Conservation (phyloP, 2,888 invertebrate genomes). For the Kuschelorhynchus macadamiae region DNA sequence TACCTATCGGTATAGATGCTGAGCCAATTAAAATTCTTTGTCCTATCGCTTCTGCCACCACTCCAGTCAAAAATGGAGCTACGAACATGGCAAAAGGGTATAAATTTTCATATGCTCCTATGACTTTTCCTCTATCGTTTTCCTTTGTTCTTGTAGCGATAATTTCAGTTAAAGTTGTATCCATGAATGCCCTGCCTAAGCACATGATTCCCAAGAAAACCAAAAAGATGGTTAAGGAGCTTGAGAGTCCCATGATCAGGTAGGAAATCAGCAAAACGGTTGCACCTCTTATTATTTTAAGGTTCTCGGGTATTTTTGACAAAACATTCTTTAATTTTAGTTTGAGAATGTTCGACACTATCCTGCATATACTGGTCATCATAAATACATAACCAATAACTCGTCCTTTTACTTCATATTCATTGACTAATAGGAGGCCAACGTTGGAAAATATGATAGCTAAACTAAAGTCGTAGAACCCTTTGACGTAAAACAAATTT, state of each 20-base stretch:
- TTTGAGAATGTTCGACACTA: constrained; percentile 43
- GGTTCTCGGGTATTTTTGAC: constrained; percentile 32
- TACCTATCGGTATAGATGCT: constrained; percentile 34
- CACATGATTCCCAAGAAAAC: constrained; percentile 26
- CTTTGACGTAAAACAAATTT: constrained; percentile 48
- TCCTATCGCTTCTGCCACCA: constrained; percentile 43
- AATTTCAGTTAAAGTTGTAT: constrained; percentile 42
- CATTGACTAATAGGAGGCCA: constrained; percentile 41
- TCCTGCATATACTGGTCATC: constrained; percentile 37
- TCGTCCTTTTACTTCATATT: constrained; percentile 45
- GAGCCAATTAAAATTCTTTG: constrained; percentile 31
- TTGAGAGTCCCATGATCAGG: constrained; percentile 30
- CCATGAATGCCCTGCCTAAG: constrained; percentile 41
- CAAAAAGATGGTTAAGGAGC: constrained; percentile 24
- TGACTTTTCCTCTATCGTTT: constrained; percentile 50
- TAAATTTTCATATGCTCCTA: constrained; percentile 51
- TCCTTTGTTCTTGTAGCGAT: constrained; percentile 42
- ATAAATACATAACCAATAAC: constrained; percentile 44
- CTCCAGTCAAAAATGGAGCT: constrained; percentile 44
- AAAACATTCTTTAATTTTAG: constrained; percentile 43
- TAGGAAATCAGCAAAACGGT: constrained; percentile 25
- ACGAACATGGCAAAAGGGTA: constrained; percentile 43
- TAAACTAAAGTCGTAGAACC: constrained; percentile 38
- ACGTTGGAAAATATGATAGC: constrained; percentile 40
- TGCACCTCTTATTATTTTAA: constrained; percentile 31